phyloP scores from a whole-genome alignment of 92 coral and sea anemone species.

The Hydrozoanthus gracilis region DNA sequence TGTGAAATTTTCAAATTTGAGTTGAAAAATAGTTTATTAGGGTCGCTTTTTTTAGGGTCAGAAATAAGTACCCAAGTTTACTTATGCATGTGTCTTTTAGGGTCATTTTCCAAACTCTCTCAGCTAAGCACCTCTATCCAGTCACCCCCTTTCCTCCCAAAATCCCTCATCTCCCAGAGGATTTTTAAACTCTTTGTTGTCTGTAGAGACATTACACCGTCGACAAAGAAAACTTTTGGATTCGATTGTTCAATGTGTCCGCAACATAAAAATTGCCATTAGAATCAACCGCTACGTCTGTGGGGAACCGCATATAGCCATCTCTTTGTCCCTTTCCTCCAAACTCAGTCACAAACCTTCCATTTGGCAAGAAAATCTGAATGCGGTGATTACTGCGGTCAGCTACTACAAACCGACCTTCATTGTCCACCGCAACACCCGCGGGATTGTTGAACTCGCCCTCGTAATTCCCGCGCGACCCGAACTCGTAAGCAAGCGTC shows the following conservation, averaged over 20 bases:
- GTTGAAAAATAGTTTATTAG: too few species aligned
- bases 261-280: slow-evolving; percentile 81
- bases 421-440: slow-evolving; percentile 76
- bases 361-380: slow-evolving; percentile 84
- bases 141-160: too few species aligned
- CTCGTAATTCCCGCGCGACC: slow-evolving; percentile 74
- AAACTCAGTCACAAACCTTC: slow-evolving; percentile 77
- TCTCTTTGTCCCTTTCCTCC: slow-evolving; percentile 84
- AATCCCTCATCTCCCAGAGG: too few species aligned
- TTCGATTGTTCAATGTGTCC: slow-evolving; percentile 80
- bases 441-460: slow-evolving; percentile 87
- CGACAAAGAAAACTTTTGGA: slow-evolving; percentile 80
- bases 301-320: slow-evolving; percentile 81
- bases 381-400: slow-evolving; percentile 84
- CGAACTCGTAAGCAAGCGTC: slow-evolving; percentile 63
- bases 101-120: too few species aligned
- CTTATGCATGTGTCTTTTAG: too few species aligned
- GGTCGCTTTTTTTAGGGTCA: too few species aligned
- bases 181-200: too few species aligned
- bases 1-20: too few species aligned
- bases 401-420: slow-evolving; percentile 78
- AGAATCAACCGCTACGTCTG: slow-evolving; percentile 78
- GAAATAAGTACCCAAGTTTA: too few species aligned
- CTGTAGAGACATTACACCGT: slow-evolving; percentile 48
- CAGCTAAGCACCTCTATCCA: too few species aligned